Base-by-base conservation (phyloP, 2,113 vertebrate species). In the Microcebus murinus region DNA sequence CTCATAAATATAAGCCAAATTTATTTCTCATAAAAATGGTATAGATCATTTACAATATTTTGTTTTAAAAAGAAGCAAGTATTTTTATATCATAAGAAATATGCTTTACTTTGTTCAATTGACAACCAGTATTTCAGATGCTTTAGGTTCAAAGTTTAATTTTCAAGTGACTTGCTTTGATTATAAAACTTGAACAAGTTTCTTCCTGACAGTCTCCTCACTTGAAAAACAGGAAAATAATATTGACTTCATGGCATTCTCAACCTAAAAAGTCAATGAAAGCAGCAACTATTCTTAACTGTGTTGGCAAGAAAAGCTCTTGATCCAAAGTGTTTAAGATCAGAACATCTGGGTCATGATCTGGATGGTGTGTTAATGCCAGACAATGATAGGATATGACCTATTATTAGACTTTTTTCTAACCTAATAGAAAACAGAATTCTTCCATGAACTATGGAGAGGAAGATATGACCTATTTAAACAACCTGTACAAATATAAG, bases 111-210 rank as follows among this genome's bases (percentile, higher is more conserved):
- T 95, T 83, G 34, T 57, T 82, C 57, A 34, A 31, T 45, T 87
- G 68, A 17, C 82, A 95, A 29, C n/a, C 7, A 42, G 8, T 42
- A 68, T 86, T 20, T 87, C 57, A 52, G 36, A 80, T 27, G 67
- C 23, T 87, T 79, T 83, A 29, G 20, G 74, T 73, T 96, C 21
- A 74, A 86, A 89, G 74, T 91, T 92, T 91, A 93, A 63, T 90
- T 70, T 67, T 95, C 29, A 91, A 86, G 55, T 76, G 55, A 76
- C 34, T 91, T 95, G 20, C 65, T 96, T 93, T 96, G 83, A 95
- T 74, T 67, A 6, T 84, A 65, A 90, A 48, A 90, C 23, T 70
- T 34, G 50, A 77, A 18, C 23, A 85, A 13, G 9, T 76, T 89
- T 67, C 11, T 87, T 92, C 67, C 27, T 83, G 42, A 18, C 10